Base-by-base conservation (phyloP, 1,140 invertebrate genomes). In the Chlorops oryzae region DNA sequence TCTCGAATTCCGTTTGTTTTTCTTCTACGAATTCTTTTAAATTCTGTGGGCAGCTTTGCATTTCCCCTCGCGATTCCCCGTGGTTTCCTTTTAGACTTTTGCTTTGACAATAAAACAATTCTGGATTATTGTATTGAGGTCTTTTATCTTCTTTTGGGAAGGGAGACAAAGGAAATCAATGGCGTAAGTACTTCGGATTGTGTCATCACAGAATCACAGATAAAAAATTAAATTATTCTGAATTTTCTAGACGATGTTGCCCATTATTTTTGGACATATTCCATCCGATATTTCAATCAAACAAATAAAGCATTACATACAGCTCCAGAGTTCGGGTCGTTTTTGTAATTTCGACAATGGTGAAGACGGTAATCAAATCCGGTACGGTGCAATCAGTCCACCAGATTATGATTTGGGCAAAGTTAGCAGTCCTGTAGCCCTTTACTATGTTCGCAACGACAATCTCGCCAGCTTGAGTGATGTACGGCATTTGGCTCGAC, bases 361-460 rank as follows among this genome's bases (percentile, higher is more conserved):
- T 3, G 6, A 25, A 23, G 50, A 59, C 24, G 58, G 56, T 12
- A 82, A 82, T 61, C 57, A 72, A 18, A 55, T 61, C n/a, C 53
- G 62, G 0, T 81, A 81, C 51, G 70, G 70, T 0, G 64, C 59
- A 23, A 4, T 54, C 0, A 63, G 44, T 13, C 78, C 81, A 12
- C 80, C 79, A 2, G 55, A 66, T 0, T 87, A 87, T 59, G 58
- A 78, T 44, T 51, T 85, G 1, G 61, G 63, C 2, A 78, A 74
- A 21, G 70, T 87, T 2, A 78, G 70, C 0, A 72, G 78, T 0
- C 83, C 84, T 0, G 75, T 87, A 2, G 81, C 78, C 21, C 58
- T 91, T 4, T 84, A 85, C 62, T 88, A 83, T 56, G 80, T 80
- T 12, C 77, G 79, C 23, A 84, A 84, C 54, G 90, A 92, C 62